Conservation (phyloP, 1,140 invertebrate genomes). For the Cyclargus thomasi region DNA sequence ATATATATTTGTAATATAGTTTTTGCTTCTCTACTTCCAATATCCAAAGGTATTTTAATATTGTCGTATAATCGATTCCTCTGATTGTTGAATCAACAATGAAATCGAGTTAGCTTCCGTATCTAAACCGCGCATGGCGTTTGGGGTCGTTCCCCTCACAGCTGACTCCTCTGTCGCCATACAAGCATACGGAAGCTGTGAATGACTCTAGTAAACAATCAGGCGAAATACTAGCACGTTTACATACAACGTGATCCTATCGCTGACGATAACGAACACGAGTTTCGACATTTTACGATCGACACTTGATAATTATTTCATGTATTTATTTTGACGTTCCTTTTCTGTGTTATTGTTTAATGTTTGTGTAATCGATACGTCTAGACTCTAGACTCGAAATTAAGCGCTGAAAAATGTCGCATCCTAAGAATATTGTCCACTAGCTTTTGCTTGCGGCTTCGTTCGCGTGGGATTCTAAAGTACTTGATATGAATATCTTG, state of each 20-base stretch:
- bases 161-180: constrained; percentile 9
- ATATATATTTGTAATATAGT: no score
- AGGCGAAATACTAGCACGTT: constrained; percentile 11
- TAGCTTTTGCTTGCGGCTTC: no score
- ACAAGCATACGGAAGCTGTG: constrained; percentile 2
- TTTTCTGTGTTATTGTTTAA: neutral
- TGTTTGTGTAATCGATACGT: neutral
- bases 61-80: no score
- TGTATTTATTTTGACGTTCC: neutral
- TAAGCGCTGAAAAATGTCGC: neutral
- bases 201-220: constrained; percentile 12
- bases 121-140: neutral
- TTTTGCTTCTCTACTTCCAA: no score
- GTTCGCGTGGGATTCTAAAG: no score
- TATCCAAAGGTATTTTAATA: no score
- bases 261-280: neutral
- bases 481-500: no score
- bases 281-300: neutral
- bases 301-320: neutral
- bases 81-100: neutral
- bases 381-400: neutral
- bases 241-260: neutral
- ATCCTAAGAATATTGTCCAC: neutral
- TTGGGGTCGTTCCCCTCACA: constrained; percentile 11
- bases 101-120: neutral